Evolutionary conservation across 2,113 vertebrate species (phyloP).

Genomic region (Microcebus tavaratra): DNA sequence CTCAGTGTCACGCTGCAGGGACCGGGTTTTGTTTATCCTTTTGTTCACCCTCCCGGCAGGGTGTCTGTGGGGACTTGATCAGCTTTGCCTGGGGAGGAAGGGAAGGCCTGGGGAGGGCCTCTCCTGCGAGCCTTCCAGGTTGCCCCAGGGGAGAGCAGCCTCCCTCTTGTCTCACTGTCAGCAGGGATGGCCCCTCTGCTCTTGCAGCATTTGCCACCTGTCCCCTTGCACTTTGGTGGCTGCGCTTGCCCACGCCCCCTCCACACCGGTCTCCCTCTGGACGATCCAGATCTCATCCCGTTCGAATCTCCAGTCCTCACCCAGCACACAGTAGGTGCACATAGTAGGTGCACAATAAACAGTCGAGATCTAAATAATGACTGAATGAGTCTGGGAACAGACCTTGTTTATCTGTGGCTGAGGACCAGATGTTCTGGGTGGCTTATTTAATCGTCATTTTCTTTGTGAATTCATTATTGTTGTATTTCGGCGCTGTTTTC

Average conservation of each 20-base stretch:
- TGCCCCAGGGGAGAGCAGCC: background rate
- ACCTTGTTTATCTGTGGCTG: background rate
- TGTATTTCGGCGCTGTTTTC: constrained; percentile 43
- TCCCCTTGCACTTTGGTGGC: background rate
- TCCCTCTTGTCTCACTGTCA: background rate
- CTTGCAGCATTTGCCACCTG: background rate
- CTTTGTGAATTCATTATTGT: constrained; percentile 39
- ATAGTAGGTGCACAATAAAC: background rate
- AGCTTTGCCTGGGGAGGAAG: background rate
- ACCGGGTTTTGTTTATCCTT: too few species aligned
- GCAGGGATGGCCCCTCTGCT: rapidly evolving
- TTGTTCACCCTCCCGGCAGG: background rate
- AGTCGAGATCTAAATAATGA: background rate
- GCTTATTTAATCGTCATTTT: constrained; percentile 16
- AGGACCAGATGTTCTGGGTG: background rate
- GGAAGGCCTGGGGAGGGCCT: background rate
- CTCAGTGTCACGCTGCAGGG: background rate
- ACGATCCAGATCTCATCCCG: too few species aligned
- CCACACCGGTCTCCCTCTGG: rapidly evolving
- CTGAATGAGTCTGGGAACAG: background rate
- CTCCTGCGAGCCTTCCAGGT: background rate
- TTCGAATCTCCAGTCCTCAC: background rate
- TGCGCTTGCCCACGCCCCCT: background rate
- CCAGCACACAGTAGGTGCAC: background rate
- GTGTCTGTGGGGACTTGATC: background rate